Evolutionary conservation across 2,113 vertebrate species (phyloP).

Genomic region (Zosterops japonicus): DNA sequence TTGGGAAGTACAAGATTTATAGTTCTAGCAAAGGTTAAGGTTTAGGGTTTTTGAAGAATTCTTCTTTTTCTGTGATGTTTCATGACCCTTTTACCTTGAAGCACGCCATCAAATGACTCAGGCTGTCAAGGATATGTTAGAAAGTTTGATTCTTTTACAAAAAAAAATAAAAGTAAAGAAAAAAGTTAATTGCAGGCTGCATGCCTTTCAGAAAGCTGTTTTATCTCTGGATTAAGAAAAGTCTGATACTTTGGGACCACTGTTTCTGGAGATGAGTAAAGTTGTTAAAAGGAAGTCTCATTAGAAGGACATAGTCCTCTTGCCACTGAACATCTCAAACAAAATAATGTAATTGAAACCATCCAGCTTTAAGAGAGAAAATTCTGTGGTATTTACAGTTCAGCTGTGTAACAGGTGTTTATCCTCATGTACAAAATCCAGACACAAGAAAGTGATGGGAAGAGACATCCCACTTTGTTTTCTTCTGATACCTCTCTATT

Average conservation of each 20-base stretch:
- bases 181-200: constrained; percentile 9
- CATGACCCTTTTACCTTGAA: constrained; percentile 11
- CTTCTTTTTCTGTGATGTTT: neutral
- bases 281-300: neutral
- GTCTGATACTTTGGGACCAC: neutral
- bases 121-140: neutral
- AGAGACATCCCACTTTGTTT: constrained; percentile 23
- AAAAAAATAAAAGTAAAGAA: neutral
- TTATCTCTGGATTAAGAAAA: neutral
- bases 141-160: constrained; percentile 7
- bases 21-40: neutral
- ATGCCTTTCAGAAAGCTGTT: constrained; percentile 4
- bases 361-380: neutral
- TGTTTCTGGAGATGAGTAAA: constrained; percentile 13
- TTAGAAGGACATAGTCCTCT: neutral
- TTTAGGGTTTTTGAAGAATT: constrained; percentile 11
- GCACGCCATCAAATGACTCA: constrained; percentile 34
- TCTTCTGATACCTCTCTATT: neutral
- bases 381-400: neutral
- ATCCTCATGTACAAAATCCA: neutral
- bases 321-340: neutral
- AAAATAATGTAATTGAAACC: neutral
- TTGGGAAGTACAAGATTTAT: neutral
- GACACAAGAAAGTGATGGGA: neutral
- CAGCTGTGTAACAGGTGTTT: neutral